Base-by-base conservation (phyloP, 2,113 vertebrate genomes). In the Burhinus bistriatus region DNA sequence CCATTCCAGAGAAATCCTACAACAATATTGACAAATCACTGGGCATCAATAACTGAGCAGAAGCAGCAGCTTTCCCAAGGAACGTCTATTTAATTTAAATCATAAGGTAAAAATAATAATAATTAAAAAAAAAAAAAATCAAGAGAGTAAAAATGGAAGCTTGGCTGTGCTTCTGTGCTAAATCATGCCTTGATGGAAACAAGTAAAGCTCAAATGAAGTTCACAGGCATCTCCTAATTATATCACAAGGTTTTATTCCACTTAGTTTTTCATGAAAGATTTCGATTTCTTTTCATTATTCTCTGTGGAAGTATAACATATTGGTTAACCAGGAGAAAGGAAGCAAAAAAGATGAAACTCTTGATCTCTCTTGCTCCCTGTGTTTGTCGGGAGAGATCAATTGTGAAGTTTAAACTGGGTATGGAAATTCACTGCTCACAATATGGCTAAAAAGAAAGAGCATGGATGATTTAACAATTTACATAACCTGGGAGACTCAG, bases 401-500 rank as follows among this genome's bases (percentile, higher is more conserved):
- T 85, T 83, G 95, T 90, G 89, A n/a, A n/a, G 77, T 94, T 95
- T 87, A 80, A 89, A 19, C 61, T 34, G 91, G 70, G 25, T 58
- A 83, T 94, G 95, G 93, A 97, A 96, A 96, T 94, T 95, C 93
- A 26, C 93, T 96, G 95, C 94, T 95, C 58, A 83, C 89, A 95
- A 65, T 87, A 90, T 66, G 91, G 83, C 62, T 94, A 73, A 82
- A 95, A 95, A 91, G 91, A 89, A 79, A 83, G 96, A 79, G 89
- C 94, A 96, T 93, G 94, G 97, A 42, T 96, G 96, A 97, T 95
- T 97, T 97, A 95, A 97, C 96, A 91, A 96, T 95, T 97, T 97
- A 95, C 87, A 95, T 97, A 97, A 97, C 94, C 94, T 96, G 95
- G 58, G 92, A 92, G 93, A 69, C 66, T 95, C 80, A 38, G 89